These are phyloP conservation scores for Antheraea pernyi DNA, from an alignment of 1,140 invertebrate species.

Conservation along the genomic window DNA sequence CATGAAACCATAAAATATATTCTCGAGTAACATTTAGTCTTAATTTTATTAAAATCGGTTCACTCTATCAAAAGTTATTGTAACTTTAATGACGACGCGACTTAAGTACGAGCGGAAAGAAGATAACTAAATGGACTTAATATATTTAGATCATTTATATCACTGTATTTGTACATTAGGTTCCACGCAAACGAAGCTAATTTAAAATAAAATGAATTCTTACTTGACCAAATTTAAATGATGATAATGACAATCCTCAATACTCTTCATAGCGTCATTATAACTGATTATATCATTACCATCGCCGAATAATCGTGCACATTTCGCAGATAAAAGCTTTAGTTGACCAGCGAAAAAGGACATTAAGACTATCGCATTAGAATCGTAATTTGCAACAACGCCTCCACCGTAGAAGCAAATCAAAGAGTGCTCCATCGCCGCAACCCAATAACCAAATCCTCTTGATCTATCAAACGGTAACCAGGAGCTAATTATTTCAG, in stretches of 20 bases:
- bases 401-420: conserved; percentile 58
- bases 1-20: too few relatives aligned
- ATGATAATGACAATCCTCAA: conserved; percentile 52
- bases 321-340: conserved; percentile 47
- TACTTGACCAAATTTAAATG: conserved; percentile 52
- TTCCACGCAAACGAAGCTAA: too few relatives aligned
- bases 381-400: conserved; percentile 58
- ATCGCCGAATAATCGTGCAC: conserved; percentile 44
- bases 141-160: too few relatives aligned
- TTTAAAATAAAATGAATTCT: conserved; percentile 16
- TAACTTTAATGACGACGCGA: too few relatives aligned
- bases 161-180: too few relatives aligned
- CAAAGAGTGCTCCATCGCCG: conserved; percentile 39
- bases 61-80: too few relatives aligned
- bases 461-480: conserved; percentile 49
- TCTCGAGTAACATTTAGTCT: too few relatives aligned
- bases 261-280: conserved; percentile 36
- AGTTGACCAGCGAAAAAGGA: conserved; percentile 62
- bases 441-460: conserved; percentile 44
- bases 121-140: too few relatives aligned
- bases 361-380: conserved; percentile 58
- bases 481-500: conserved; percentile 64
- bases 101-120: too few relatives aligned
- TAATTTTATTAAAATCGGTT: too few relatives aligned
- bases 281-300: conserved; percentile 29